Percentiles rank a stretch among this genome's conserved stretches.
These are phyloP conservation scores for Chiroxiphia lanceolata DNA, from an alignment of 2,797 vertebrate species.

Conservation along the genomic window DNA sequence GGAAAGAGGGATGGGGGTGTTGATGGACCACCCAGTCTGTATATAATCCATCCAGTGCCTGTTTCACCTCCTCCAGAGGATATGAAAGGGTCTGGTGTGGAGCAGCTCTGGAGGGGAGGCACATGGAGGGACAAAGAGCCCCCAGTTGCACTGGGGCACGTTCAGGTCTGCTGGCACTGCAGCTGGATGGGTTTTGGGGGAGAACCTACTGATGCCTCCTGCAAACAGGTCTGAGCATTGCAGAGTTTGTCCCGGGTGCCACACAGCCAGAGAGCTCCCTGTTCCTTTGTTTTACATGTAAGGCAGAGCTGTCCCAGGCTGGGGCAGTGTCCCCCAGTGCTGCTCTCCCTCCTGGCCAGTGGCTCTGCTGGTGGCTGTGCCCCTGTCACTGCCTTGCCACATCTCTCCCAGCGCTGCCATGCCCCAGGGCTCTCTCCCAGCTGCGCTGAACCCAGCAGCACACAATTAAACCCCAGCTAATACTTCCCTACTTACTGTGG, in stretches of 20 bases:
- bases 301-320: background rate
- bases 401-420: background rate
- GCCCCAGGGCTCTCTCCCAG: background rate
- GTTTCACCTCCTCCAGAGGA: background rate
- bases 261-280: fast-evolving
- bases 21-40: background rate
- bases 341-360: background rate
- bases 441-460: background rate
- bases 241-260: background rate
- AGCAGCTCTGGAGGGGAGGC: background rate
- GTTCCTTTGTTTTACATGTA: background rate
- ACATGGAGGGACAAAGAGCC: fast-evolving
- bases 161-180: background rate
- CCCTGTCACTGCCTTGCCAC: background rate
- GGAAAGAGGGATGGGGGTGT: background rate
- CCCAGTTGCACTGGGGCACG: fast-evolving
- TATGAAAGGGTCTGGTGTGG: fast-evolving
- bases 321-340: background rate
- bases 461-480: slow-evolving; percentile 31
- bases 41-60: fast-evolving
- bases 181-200: background rate
- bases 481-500: background rate
- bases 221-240: background rate
- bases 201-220: fast-evolving
- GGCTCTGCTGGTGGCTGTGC: background rate